Evolutionary conservation across 2,888 invertebrate species (phyloP).

Genomic region (Neoitamus cyanurus): DNA sequence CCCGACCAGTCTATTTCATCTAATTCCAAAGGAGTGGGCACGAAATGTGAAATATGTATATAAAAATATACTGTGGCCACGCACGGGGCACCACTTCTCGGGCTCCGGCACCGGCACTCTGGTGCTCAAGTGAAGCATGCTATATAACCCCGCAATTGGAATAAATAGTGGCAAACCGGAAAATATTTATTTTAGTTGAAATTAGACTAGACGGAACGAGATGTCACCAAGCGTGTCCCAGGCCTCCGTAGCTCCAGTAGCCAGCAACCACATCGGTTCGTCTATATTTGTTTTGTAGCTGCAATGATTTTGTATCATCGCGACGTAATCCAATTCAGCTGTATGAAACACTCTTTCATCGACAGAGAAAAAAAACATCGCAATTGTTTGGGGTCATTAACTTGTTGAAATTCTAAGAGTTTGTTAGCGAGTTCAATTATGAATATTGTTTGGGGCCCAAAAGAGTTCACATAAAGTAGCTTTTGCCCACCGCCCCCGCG

Average conservation of each 20-base stretch:
- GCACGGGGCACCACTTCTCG: not conserved
- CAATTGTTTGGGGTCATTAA: not conserved
- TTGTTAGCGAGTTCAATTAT: not conserved
- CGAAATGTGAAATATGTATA: not conserved
- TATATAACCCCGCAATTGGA: not conserved
- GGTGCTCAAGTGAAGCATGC: not conserved
- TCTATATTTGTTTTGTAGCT: not conserved
- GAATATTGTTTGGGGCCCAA: not conserved
- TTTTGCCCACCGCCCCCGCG: not conserved
- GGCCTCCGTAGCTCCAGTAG: not conserved
- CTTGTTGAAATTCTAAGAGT: not conserved
- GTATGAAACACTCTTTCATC: not conserved
- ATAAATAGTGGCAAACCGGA: constrained; percentile 12
- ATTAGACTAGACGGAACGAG: constrained; percentile 21
- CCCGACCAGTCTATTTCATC: not conserved
- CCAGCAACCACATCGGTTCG: not conserved
- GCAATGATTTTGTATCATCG: constrained; percentile 1
- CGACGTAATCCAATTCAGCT: not conserved
- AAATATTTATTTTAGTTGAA: constrained; percentile 31
- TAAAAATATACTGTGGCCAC: not conserved
- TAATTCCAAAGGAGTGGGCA: not conserved
- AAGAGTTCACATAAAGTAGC: not conserved
- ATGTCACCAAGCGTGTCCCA: not conserved
- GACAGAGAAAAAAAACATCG: not conserved
- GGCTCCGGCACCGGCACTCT: not conserved